Conservation (phyloP, 2,888 invertebrate species). For the Clanis bilineata region DNA sequence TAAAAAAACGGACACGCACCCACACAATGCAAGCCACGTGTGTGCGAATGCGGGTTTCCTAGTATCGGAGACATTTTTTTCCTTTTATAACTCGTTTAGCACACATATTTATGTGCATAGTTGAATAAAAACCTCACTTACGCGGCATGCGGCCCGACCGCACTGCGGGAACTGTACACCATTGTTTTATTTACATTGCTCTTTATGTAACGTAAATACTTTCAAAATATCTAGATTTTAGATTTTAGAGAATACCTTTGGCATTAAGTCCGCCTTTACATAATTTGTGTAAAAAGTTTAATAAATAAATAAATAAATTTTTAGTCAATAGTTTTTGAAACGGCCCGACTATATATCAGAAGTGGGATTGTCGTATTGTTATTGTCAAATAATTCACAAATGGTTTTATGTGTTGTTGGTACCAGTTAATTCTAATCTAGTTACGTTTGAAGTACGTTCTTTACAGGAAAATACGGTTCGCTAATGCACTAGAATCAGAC, state of each 20-base stretch:
- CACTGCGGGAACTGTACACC: conserved; percentile 9
- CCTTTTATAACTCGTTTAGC: conserved; percentile 18
- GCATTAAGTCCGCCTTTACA: too few species aligned
- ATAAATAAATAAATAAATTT: too few species aligned
- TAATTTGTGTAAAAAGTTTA: too few species aligned
- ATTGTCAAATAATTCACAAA: too few species aligned
- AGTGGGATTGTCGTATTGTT: too few species aligned
- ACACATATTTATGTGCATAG: conserved; percentile 27
- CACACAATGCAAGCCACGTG: conserved; percentile 37
- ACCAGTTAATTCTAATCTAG: too few species aligned
- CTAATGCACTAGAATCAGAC: too few species aligned
- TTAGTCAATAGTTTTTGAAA: too few species aligned
- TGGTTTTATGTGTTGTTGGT: too few species aligned
- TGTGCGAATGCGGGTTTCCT: conserved; percentile 50
- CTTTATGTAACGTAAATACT: background rate
- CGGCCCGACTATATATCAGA: too few species aligned
- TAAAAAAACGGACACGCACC: conserved; percentile 3
- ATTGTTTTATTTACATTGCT: conserved; percentile 5
- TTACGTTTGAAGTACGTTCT: too few species aligned
- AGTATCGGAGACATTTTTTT: conserved; percentile 39
- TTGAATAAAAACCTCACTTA: conserved; percentile 21
- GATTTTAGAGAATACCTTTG: background rate
- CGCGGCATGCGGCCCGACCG: conserved; percentile 15
- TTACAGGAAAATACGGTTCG: too few species aligned
- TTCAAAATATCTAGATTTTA: background rate